Percentiles rank a stretch among this genome's conserved stretches.
These are phyloP conservation scores for Subacronicta megacephala DNA, from an alignment of 2,888 invertebrate genomes.

Conservation along the genomic window DNA sequence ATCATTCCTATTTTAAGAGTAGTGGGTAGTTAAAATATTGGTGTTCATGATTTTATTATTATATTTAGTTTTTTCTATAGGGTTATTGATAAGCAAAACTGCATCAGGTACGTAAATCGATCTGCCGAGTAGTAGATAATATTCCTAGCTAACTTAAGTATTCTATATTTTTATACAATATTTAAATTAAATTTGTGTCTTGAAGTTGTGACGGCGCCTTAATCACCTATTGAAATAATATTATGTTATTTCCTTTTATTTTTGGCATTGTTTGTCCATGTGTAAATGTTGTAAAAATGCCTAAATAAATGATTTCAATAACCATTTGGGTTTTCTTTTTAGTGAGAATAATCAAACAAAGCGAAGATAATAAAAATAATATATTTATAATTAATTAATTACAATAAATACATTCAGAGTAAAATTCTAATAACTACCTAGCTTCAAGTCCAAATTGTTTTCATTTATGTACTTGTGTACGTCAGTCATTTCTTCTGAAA, in stretches of 20 bases:
- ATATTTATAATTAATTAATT: constrained; percentile 59
- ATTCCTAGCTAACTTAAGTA: neutral
- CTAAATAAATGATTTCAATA: constrained; percentile 36
- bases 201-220: neutral
- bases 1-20: constrained; percentile 40
- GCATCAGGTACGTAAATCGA: neutral
- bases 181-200: neutral
- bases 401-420: constrained; percentile 33
- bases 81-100: neutral
- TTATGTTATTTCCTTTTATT: constrained; percentile 1
- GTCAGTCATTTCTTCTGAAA: constrained; percentile 73
- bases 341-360: constrained; percentile 34
- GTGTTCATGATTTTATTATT: neutral
- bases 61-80: neutral
- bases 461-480: constrained; percentile 77
- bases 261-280: constrained; percentile 24
- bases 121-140: neutral
- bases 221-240: neutral
- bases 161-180: constrained; percentile 5
- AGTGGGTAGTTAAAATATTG: constrained; percentile 2
- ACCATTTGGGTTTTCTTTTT: constrained; percentile 12
- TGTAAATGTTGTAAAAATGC: constrained; percentile 49
- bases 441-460: constrained; percentile 82
- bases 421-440: constrained; percentile 78
- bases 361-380: constrained; percentile 49